These are phyloP conservation scores for Patiria pectinifera DNA, from an alignment of 53 echinoderm and acorn worm genomes.

Conservation along the genomic window DNA sequence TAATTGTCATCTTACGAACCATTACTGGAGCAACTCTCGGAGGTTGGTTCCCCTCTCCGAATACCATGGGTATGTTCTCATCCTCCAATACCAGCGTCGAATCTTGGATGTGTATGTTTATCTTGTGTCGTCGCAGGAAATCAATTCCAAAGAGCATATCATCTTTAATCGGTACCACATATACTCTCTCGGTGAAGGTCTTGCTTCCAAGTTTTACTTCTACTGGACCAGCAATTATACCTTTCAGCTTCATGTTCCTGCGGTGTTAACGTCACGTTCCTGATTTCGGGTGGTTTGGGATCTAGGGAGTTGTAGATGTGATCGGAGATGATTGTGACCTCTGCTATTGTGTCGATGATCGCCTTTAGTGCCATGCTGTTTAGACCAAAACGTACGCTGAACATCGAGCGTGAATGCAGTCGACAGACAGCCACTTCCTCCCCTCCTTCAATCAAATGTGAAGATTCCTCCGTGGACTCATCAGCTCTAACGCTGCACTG, in stretches of 20 bases:
- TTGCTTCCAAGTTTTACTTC: slow-evolving; percentile 34
- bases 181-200: slow-evolving; percentile 13
- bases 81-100: too few species aligned
- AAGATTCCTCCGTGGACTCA: background rate
- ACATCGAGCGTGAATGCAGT: too few species aligned
- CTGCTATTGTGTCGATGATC: too few species aligned
- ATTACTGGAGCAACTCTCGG: too few species aligned
- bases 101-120: too few species aligned
- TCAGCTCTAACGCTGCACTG: background rate
- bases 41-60: too few species aligned
- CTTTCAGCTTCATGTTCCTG: slow-evolving; percentile 52
- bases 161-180: slow-evolving; percentile 64
- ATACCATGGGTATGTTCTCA: too few species aligned
- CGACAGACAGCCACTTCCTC: slow-evolving; percentile 43
- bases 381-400: too few species aligned
- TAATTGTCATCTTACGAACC: too few species aligned
- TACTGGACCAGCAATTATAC: slow-evolving; percentile 49
- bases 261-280: slow-evolving; percentile 43
- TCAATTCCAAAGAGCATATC: slow-evolving; percentile 63
- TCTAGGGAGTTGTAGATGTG: slow-evolving; percentile 15
- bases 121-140: slow-evolving; percentile 22
- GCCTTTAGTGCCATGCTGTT: too few species aligned
- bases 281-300: slow-evolving; percentile 47
- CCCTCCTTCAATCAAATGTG: slow-evolving; percentile 7
- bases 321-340: too few species aligned